Evolutionary conservation across 2,888 invertebrate species (phyloP).

Genomic region (Troides helena): DNA sequence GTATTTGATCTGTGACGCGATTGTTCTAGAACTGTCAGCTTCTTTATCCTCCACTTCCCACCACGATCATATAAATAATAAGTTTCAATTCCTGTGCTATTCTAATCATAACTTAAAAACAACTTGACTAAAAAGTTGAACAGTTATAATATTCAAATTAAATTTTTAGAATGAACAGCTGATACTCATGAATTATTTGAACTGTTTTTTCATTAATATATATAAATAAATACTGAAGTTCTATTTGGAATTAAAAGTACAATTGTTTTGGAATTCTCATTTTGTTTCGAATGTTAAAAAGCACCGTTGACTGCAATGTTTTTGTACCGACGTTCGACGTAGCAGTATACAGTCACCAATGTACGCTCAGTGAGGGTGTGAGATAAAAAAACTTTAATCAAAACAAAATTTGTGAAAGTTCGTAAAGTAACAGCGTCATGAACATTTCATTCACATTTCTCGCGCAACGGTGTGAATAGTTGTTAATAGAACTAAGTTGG

Average conservation of each 20-base stretch:
- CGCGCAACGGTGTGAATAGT: constrained; percentile 27
- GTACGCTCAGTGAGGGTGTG: constrained; percentile 10
- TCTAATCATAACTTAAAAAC: neutral
- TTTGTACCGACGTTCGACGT: neutral
- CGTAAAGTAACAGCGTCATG: constrained; percentile 24
- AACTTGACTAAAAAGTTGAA: neutral
- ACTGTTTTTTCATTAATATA: no score
- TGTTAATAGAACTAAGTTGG: constrained; percentile 29
- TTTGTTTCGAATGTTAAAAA: neutral
- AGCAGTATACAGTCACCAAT: neutral
- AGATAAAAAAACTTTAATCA: constrained; percentile 22
- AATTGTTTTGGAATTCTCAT: no score
- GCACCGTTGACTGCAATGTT: neutral
- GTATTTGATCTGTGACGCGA: constrained; percentile 54
- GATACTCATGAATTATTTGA: no score
- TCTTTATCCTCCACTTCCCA: neutral
- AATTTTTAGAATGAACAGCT: no score
- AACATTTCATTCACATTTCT: constrained; percentile 29
- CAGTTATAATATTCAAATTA: no score
- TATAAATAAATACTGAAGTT: no score
- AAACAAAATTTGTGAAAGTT: constrained; percentile 31
- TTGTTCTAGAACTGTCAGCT: constrained; percentile 10
- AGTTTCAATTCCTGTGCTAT: neutral
- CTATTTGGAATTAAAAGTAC: no score
- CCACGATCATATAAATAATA: neutral